Base-by-base conservation (phyloP, 2,113 vertebrate genomes). In the Mustelus asterias region DNA sequence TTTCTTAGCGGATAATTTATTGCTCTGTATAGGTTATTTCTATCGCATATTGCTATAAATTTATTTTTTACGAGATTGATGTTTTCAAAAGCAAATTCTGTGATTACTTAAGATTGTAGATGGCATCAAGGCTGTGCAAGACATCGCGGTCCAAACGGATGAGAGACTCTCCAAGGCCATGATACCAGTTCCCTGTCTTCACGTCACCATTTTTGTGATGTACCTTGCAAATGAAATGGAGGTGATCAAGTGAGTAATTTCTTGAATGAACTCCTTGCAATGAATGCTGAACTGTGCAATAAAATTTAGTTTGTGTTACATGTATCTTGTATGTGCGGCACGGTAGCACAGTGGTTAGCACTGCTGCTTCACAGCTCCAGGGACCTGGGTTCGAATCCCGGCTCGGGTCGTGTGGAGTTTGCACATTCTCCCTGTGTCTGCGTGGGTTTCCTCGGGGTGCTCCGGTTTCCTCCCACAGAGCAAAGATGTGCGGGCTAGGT, bases 121-220 rank as follows among this genome's bases (percentile, higher is more conserved):
- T 65, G 96, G 96, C 48, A 96, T 99, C 96, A 88, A 97, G 95
- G 97, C 97, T 80, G 96, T 99, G 95, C 99, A 99, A 96, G 97
- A 98, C 67, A 96, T 97, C 18, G 96, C 99, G 94, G 96, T 98
- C 96, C 96, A 98, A 96, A 98, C 98, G 96, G 99, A 99, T 96
- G 96, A 97, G 67, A 98, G 97, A 78, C 96, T 99, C 96, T 97
- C 98, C 86, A 98, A 97, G 97, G 98, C 98, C 65, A 98, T 99
- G 98, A 97, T 98, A 96, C 97, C 94, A 1, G 96, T 97, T 80
- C 98, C 98, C 37, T 98, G 98, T 0, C 98, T 99, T 65, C 99
- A 99, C 96, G 96, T 99, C 96, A 99, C 99, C 0, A 97, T 99
- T 65, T 97, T 99, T 8, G 98, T 99, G 97, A 98, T 98, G 96